These are phyloP conservation scores for Heliconius congener DNA, from an alignment of 1,140 invertebrate species.

Conservation along the genomic window DNA sequence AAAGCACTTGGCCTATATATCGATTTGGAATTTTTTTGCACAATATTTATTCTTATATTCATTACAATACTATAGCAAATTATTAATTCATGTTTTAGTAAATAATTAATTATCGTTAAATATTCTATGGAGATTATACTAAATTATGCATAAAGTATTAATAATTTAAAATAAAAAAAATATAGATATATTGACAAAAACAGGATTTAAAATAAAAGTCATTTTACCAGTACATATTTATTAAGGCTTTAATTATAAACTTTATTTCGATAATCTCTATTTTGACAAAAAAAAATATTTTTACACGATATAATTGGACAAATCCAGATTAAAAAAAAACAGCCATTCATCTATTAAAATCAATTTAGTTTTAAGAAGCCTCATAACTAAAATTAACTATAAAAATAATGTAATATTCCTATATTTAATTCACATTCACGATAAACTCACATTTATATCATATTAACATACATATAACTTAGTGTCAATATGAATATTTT, in stretches of 20 bases:
- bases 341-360: neutral
- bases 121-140: neutral
- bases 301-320: constrained; percentile 1
- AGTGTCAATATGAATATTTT: constrained; percentile 16
- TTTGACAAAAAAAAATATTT: constrained; percentile 1
- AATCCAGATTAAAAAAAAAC: neutral
- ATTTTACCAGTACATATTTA: constrained; percentile 21
- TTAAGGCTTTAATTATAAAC: constrained; percentile 23
- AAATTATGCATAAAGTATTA: neutral
- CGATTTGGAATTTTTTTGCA: too few relatives aligned
- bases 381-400: constrained; percentile 32
- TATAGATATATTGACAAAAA: neutral
- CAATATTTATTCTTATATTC: too few relatives aligned
- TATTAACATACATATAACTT: constrained; percentile 17
- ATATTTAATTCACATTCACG: constrained; percentile 28
- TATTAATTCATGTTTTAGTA: too few relatives aligned
- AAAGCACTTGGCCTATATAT: too few relatives aligned
- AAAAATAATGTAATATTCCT: constrained; percentile 35
- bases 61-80: too few relatives aligned
- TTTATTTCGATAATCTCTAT: neutral
- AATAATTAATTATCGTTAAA: too few relatives aligned
- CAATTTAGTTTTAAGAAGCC: neutral
- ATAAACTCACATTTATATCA: constrained; percentile 25
- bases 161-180: neutral
- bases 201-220: constrained; percentile 9